Conservation (phyloP, 2,888 invertebrate genomes). For the Platynereis dumerilii region DNA sequence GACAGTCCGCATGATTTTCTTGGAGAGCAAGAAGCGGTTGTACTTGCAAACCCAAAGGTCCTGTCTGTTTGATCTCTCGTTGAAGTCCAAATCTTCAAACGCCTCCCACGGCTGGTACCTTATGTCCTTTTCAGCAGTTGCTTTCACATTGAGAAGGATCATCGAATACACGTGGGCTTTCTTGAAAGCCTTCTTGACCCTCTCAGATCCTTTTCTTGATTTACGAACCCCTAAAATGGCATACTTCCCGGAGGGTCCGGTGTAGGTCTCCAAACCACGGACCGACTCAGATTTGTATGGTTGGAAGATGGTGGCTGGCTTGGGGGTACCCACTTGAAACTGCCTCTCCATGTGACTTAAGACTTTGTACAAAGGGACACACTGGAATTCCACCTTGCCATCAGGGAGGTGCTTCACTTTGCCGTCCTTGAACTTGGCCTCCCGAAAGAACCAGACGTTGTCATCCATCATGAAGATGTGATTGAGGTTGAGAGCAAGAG, state of each 20-base stretch:
- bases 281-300: no score
- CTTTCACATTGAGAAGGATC: slow-evolving; percentile 20
- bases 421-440: no score
- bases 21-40: neutral
- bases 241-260: slow-evolving; percentile 13
- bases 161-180: slow-evolving; percentile 20
- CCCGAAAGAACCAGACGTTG: slow-evolving; percentile 16
- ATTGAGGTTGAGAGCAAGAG: slow-evolving; percentile 7
- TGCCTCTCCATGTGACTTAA: slow-evolving; percentile 8
- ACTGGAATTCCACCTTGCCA: no score
- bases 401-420: no score
- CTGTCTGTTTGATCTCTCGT: slow-evolving; percentile 15
- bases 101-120: slow-evolving; percentile 20
- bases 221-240: neutral
- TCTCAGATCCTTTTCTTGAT: no score
- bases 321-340: neutral
- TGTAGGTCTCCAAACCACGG: neutral
- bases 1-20: neutral
- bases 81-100: slow-evolving; percentile 22
- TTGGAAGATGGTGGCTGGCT: neutral
- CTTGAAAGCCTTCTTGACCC: slow-evolving; percentile 9
- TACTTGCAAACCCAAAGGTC: slow-evolving; percentile 26
- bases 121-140: slow-evolving; percentile 14
- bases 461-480: slow-evolving; percentile 27
- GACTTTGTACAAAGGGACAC: neutral